Base-by-base conservation (phyloP, 2,113 vertebrate genomes). In the Pelodiscus sinensis region DNA sequence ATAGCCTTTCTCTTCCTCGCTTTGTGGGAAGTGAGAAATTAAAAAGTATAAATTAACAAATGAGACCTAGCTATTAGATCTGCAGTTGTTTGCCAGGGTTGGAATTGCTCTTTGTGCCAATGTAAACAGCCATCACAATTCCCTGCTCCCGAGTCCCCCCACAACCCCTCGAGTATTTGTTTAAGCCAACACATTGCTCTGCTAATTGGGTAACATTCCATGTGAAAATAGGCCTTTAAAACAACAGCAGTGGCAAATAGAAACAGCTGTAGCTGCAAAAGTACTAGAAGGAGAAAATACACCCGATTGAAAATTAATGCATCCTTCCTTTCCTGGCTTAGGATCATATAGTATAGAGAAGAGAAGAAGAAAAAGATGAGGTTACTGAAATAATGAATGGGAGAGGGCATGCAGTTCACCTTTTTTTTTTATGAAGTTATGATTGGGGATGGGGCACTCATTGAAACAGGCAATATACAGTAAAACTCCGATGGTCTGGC, bases 171-270 rank as follows among this genome's bases (percentile, higher is more conserved):
- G 7, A 94, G 97, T 97, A 97, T 98, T 98, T 98, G 96, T 98
- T 98, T 97, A 98, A 98, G 96, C 97, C 98, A 96, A 96, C 97
- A 97, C 98, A 96, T 97, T 97, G 98, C 98, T 98, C 96, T 96
- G 97, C 97, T 98, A 97, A 98, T 98, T 98, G 98, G 97, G 96
- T 97, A 96, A 97, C 97, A 96, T 98, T 97, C 97, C 93, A 94
- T 97, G 97, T 97, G 98, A 98, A 98, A 98, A 98, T 79, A 97
- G 97, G 96, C 97, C 97, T 97, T 98, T 97, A 98, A 97, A 98
- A 97, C 97, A 94, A 96, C 97, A 88, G 92, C 57, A 51, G 92
- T 6, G 25, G 97, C 98, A 97, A 97, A 97, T 92, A 95, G 94
- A 96, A 96, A 86, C 97, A 97, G 97, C 97, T 96, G 93, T 89